Evolutionary conservation across 1,140 invertebrate genomes (phyloP), one percentile per base, ranked within the genome.

Genomic region (Drosophila kohkoa): DNA sequence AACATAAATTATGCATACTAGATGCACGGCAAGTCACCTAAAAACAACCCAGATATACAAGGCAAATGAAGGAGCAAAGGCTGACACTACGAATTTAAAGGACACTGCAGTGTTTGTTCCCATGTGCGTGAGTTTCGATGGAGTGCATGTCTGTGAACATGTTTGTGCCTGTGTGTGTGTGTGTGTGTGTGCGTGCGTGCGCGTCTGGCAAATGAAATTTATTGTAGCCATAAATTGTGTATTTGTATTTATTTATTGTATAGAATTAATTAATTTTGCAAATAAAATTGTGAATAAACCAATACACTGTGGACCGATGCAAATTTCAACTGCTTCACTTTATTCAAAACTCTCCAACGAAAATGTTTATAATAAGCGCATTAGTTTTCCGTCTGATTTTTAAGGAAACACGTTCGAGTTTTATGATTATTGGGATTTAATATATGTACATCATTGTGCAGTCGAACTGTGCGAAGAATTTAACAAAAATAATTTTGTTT

Each of bases 181-280:
- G 28, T 38, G 60, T 48, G 30, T 70, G 55, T 59, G 46, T 60
- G 8, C 8, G 64, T 45, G 3, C 11, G 46, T 41, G 20, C 63
- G 35, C 41, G 68, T 54, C 41, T 70, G 55, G 55, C 38, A 59
- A 76, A 66, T 49, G 8, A 80, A 81, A 83, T 83, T 83, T 83
- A 83, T 83, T 63, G 81, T 71, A 35, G 43, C 74, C 65, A 83
- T 83, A 83, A 83, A 85, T 85, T 81, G 59, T 72, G 69, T 74
- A 83, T 83, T 69, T 70, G 68, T 77, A 52, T 25, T 25, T 52
- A 52, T 52, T 52, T 52, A 52, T 85, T 81, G 35, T 83, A 77
- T 80, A 77, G 81, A 85, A 80, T 83, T 83, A 78, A 82, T 82
- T 82, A 83, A 83, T 70, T 85, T 68, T 49, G 57, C 79, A 38